Conservation (phyloP, 2,113 vertebrate genomes). For the Eurypyga helias region DNA sequence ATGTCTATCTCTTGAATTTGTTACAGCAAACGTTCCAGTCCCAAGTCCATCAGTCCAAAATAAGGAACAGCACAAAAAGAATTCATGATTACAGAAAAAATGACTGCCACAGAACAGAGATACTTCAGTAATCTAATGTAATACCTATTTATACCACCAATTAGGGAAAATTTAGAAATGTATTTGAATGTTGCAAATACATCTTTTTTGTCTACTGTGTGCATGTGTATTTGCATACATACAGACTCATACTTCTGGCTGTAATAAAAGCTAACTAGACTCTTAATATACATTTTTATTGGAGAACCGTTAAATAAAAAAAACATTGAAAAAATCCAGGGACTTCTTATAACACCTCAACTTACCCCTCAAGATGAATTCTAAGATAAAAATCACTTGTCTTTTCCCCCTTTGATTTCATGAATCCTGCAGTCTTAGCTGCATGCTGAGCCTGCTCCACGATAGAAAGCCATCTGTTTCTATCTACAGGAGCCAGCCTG, state of each 20-base stretch:
- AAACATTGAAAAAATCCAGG: neutral
- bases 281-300: neutral
- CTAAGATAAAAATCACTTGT: neutral
- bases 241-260: neutral
- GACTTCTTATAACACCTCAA: neutral
- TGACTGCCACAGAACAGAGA: neutral
- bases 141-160: neutral
- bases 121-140: neutral
- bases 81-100: neutral
- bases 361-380: neutral
- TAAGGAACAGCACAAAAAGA: neutral
- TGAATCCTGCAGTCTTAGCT: neutral
- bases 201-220: neutral
- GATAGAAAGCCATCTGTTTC: neutral
- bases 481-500: neutral
- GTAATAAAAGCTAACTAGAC: neutral
- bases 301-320: neutral
- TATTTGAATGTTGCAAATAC: neutral
- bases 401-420: neutral
- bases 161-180: neutral
- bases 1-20: neutral
- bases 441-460: accelerated
- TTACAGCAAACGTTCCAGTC: neutral
- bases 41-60: neutral
- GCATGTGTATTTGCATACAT: neutral